Conservation (phyloP, 2,888 invertebrate species). For the Synanthedon tipuliformis region DNA sequence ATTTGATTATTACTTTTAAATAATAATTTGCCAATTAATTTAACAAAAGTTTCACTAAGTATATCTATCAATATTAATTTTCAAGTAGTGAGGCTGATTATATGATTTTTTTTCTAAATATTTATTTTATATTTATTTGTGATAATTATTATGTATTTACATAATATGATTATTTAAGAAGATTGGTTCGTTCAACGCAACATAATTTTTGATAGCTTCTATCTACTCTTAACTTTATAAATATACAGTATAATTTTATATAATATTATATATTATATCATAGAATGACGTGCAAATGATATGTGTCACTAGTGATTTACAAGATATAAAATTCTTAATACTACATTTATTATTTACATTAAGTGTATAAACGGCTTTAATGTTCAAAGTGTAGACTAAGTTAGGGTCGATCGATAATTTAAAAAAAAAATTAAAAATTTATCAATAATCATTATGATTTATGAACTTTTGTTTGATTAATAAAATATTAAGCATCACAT, state of each 20-base stretch:
- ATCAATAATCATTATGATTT: no score
- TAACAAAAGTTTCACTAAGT: no score
- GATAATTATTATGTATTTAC: not conserved
- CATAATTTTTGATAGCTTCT: slow-evolving; percentile 19
- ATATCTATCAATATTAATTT: no score
- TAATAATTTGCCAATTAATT: no score
- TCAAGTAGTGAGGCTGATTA: no score
- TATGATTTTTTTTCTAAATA: no score
- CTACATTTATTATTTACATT: not conserved
- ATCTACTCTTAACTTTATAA: slow-evolving; percentile 15
- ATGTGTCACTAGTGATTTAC: slow-evolving; percentile 56
- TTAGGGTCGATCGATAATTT: not conserved
- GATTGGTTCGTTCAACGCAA: slow-evolving; percentile 15
- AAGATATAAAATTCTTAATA: slow-evolving; percentile 46
- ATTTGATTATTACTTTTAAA: no score
- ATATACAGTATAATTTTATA: slow-evolving; percentile 11
- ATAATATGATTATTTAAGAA: not conserved
- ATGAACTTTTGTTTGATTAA: no score
- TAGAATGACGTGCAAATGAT: slow-evolving; percentile 66
- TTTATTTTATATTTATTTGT: not conserved
- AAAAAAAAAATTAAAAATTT: not conserved
- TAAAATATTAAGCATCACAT: no score
- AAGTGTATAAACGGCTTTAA: slow-evolving; percentile 2
- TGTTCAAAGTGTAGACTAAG: not conserved
- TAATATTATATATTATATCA: slow-evolving; percentile 46